Conservation (phyloP, 2,888 invertebrate species). For the Cancer borealis region DNA sequence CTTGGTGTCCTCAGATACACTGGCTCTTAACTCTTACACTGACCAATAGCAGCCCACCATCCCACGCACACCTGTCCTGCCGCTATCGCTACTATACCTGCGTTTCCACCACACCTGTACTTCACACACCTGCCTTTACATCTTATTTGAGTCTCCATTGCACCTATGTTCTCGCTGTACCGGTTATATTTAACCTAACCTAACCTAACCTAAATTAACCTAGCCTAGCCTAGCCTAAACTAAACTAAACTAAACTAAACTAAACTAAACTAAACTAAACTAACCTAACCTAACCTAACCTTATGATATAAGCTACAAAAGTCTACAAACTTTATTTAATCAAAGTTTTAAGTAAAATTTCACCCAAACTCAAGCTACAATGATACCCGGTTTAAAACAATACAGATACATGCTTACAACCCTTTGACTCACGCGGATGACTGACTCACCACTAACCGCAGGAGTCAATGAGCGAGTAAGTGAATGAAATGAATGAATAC, state of each 20-base stretch:
- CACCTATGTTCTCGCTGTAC: neutral
- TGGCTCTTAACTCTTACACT: neutral
- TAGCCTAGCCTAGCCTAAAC: too few species aligned
- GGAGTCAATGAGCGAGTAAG: neutral
- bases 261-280: too few species aligned
- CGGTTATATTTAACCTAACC: too few species aligned
- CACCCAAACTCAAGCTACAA: too few species aligned
- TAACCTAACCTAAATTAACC: too few species aligned
- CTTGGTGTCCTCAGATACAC: constrained; percentile 13
- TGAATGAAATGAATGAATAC: constrained; percentile 11
- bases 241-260: too few species aligned
- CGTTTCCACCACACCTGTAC: neutral
- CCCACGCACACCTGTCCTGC: neutral
- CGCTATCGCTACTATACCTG: neutral
- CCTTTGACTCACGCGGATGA: neutral
- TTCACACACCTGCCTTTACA: neutral
- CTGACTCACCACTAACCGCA: neutral
- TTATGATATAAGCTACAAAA: too few species aligned
- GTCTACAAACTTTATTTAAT: too few species aligned
- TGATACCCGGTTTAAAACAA: too few species aligned
- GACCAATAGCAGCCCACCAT: neutral
- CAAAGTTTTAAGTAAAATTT: too few species aligned
- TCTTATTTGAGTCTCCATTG: neutral
- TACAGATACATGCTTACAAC: too few species aligned
- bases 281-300: too few species aligned